phyloP scores from a whole-genome alignment of 2,888 invertebrate genomes.

The Reticulitermes lucifugus region DNA sequence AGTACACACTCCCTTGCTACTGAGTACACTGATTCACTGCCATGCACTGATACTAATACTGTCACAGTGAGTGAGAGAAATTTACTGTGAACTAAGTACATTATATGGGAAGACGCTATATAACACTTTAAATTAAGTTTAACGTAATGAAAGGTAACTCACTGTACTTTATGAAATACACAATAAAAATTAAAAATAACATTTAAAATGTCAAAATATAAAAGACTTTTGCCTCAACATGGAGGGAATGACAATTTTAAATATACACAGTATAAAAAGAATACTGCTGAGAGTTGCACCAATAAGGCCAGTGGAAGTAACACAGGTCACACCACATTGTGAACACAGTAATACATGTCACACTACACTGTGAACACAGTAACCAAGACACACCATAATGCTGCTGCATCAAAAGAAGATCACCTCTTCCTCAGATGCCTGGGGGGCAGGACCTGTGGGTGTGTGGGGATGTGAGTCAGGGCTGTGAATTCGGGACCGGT shows the following conservation, averaged over 20 bases:
- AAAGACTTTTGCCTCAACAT: not conserved
- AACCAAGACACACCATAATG: slow-evolving; percentile 34
- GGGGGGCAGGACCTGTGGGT: slow-evolving; percentile 32
- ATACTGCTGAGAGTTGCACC: slow-evolving; percentile 41
- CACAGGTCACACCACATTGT: not conserved
- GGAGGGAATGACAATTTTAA: slow-evolving; percentile 30
- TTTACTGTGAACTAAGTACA: slow-evolving; percentile 44
- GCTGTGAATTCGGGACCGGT: slow-evolving; percentile 74
- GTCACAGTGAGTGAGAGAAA: slow-evolving; percentile 52
- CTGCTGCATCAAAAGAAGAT: slow-evolving; percentile 57
- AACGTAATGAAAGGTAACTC: slow-evolving; percentile 41
- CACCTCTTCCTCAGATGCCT: slow-evolving; percentile 55
- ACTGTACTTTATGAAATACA: not conserved
- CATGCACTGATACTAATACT: slow-evolving; percentile 47
- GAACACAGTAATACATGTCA: slow-evolving; percentile 5
- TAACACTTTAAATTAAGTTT: slow-evolving; percentile 42
- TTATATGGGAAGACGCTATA: slow-evolving; percentile 40
- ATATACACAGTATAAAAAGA: slow-evolving; percentile 31
- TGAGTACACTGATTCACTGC: slow-evolving; percentile 24
- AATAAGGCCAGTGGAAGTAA: slow-evolving; percentile 48
- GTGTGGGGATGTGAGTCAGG: slow-evolving; percentile 59
- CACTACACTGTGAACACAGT: not conserved
- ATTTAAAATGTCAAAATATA: not conserved
- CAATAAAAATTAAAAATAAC: not conserved
- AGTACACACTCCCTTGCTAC: slow-evolving; percentile 14